These are phyloP conservation scores for Pterobdella sp. DNA, from an alignment of 2,888 invertebrate genomes.

Conservation along the genomic window DNA sequence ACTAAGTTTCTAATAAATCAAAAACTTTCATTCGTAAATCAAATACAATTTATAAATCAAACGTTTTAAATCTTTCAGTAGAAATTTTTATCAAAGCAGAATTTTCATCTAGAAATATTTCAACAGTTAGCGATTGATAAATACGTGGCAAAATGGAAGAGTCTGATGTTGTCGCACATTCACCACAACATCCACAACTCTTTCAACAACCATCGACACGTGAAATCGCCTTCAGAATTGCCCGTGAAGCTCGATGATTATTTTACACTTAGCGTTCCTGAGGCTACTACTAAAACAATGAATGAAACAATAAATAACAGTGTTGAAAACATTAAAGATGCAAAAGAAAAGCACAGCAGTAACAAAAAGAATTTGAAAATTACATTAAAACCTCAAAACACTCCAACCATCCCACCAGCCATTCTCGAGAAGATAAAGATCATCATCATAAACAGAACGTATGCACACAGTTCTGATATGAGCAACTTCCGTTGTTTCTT, in stretches of 20 bases:
- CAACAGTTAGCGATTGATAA: constrained; percentile 10
- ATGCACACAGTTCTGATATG: background rate
- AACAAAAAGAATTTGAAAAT: background rate
- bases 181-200: background rate
- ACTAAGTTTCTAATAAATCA: too few species aligned
- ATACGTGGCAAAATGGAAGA: constrained; percentile 15
- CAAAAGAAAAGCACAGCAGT: background rate
- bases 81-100: too few species aligned
- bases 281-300: background rate
- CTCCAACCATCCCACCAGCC: background rate
- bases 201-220: background rate
- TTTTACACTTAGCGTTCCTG: constrained; percentile 12
- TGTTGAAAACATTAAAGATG: background rate
- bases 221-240: background rate
- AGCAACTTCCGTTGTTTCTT: constrained; percentile 18
- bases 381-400: background rate
- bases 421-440: background rate
- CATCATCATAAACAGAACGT: constrained; percentile 6
- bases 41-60: too few species aligned
- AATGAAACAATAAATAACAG: background rate
- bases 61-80: too few species aligned
- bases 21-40: too few species aligned
- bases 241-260: background rate
- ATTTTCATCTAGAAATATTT: too few species aligned
- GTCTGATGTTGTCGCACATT: constrained; percentile 4